Base-by-base conservation (phyloP, 2,113 vertebrate species). In the Crypturellus undulatus region DNA sequence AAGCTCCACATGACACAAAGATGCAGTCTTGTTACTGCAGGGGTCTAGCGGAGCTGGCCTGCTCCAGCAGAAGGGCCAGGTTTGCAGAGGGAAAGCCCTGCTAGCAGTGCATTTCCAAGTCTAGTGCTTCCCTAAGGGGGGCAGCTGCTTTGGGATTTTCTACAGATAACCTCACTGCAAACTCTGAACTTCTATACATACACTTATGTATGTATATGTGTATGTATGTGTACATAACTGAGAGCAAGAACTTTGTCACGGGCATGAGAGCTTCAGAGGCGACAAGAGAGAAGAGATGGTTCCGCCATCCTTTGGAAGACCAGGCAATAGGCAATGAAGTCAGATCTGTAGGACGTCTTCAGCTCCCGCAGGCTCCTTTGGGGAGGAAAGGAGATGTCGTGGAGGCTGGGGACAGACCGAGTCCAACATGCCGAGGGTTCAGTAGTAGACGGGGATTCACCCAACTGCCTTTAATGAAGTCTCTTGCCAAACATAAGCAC, bases 271-370 rank as follows among this genome's bases (percentile, higher is more conserved):
- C 12, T 47, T 70, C 30, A 70, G 38, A 6, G 7, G 22, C 51
- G 42, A 9, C 52, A 64, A 76, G 68, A 43, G 2, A 9, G 45
- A 78, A 40, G 24, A 59, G 34, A 4, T 0, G 0, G 2, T 42
- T 56, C 20, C 11, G 11, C 70, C n/a, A 20, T 40, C 32, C 34
- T 87, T 85, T 58, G 47, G 26, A 80, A 78, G 13, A 25, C 0
- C 14, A 12, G 16, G 8, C 40, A 89, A 40, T 22, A 71, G 65
- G 4, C 30, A 75, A 19, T 8, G 63, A 21, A 73, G 40, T 32
- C 24, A 6, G 32, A n/a, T 36, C 9, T 49, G 5, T 79, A 7
- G 40, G 40, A 13, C 5, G 32, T 51, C 42, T 77, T 10, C 19
- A 54, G 7, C 21, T 40, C 28, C 40, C 13, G 13, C 21, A 52